Base-by-base conservation (phyloP, 2,113 vertebrate genomes). In the Mastomys natalensis region DNA sequence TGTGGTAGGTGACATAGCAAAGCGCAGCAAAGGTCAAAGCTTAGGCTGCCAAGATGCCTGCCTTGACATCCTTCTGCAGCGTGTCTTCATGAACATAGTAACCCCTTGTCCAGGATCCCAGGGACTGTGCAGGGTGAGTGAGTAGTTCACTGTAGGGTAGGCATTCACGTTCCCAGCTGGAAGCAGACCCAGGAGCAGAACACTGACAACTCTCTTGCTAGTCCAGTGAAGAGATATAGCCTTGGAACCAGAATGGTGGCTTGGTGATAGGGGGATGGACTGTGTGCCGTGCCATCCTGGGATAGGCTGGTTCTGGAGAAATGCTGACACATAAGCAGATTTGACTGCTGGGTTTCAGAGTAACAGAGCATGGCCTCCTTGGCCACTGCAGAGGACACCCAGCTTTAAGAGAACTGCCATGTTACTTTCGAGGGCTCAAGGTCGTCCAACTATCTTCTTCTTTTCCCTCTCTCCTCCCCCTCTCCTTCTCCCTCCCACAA, bases 1-100 rank as follows among this genome's bases (percentile, higher is more conserved):
- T 99, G 0, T 99, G 98, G 96, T 99, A 99, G 98, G 99, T 99
- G 98, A 99, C 99, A 98, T 99, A 99, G 98, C 99, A 99, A 45
- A 99, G 99, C 68, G 99, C 99, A 0, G 99, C 99, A 21, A 99
- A 99, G 93, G 99, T 99, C 81, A 99, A 72, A 0, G 99, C 98
- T 0, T 99, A 99, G 91, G 99, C 98, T 0, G 98, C 34, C 60
- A 99, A 98, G 92, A 99, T 98, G 85, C 99, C 98, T 0, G 98
- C 40, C 2, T 98, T 99, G 98, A 99, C 99, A 58, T 98, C 45
- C 97, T 99, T 99, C 77, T 99, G 24, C 85, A 99, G 97, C 1
- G 95, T 2, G 0, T 99, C 99, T 53, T 99, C 99, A 0, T 99
- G 99, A 93, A 99, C 98, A 3, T 99, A 99, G 98, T 99, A 6